phyloP scores from a whole-genome alignment of 1,140 invertebrate genomes.

The Platorchestia sp. region DNA sequence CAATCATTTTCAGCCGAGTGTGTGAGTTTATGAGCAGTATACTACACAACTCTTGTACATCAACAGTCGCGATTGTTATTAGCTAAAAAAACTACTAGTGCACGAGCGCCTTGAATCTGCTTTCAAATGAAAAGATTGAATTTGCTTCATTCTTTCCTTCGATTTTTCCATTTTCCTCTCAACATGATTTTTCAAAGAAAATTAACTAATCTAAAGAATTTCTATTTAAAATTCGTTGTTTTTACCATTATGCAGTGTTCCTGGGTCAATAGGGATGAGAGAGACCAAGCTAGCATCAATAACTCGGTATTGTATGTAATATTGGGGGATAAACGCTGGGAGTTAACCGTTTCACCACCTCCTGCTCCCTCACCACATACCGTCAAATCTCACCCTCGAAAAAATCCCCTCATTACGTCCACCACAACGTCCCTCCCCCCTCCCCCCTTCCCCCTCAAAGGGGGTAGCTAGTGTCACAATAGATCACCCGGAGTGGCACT shows the following conservation, averaged over 20 bases:
- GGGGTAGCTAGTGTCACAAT: conserved; percentile 19
- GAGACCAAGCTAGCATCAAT: no score
- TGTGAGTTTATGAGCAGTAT: neutral
- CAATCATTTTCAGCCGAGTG: no score
- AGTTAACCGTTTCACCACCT: neutral
- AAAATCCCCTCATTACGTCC: neutral
- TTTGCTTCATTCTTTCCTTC: no score
- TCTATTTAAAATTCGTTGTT: no score
- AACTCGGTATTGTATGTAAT: no score
- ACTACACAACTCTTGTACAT: neutral
- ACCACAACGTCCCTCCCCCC: neutral
- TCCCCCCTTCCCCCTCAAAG: neutral
- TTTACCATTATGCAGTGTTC: no score
- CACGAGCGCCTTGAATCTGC: no score
- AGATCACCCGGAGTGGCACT: conserved; percentile 40
- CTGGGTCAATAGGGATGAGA: no score
- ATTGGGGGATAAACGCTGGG: neutral
- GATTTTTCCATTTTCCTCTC: no score
- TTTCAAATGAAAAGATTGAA: no score
- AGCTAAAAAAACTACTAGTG: neutral
- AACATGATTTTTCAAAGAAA: no score
- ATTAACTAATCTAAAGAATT: no score
- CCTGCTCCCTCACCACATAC: neutral
- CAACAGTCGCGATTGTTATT: neutral
- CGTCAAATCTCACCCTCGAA: neutral